A percentile compares a stretch with the other conserved stretches of the same genome.
These are phyloP conservation scores for Trogon surrucura DNA, from an alignment of 2,113 vertebrate species.

Conservation along the genomic window DNA sequence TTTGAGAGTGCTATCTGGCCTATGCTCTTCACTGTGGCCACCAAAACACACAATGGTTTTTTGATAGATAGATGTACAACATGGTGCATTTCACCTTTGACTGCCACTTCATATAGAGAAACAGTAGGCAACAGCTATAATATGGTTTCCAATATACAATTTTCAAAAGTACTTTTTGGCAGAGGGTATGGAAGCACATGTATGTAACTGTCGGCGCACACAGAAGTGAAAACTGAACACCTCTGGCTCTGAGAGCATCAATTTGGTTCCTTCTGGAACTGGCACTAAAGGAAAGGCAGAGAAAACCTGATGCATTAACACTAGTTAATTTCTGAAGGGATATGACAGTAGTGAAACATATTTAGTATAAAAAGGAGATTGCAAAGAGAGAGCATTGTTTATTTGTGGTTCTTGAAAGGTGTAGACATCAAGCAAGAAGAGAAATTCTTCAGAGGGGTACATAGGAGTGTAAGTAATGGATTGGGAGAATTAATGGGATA, in stretches of 20 bases:
- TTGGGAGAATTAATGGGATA: slow-evolving; percentile 53
- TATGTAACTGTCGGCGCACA: not conserved
- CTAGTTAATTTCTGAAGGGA: not conserved
- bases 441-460: not conserved
- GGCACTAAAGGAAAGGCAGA: not conserved
- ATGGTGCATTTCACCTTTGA: not conserved
- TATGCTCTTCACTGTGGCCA: not conserved
- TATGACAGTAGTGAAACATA: not conserved
- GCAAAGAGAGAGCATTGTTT: slow-evolving; percentile 10
- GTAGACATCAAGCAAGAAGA: not conserved
- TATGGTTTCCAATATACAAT: not conserved
- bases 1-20: not conserved
- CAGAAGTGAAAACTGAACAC: not conserved
- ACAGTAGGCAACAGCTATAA: not conserved
- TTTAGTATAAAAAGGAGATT: not conserved
- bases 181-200: not conserved
- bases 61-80: not conserved
- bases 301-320: not conserved
- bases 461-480: slow-evolving; percentile 7
- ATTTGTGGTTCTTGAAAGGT: slow-evolving; percentile 30
- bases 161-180: not conserved
- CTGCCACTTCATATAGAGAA: not conserved
- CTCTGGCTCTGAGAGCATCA: not conserved
- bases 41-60: not conserved
- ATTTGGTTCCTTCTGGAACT: not conserved